A percentile compares a stretch with the other conserved stretches of the same genome.
phyloP scores from a whole-genome alignment of 2,113 vertebrate species.

The Salvelinus alpinus region DNA sequence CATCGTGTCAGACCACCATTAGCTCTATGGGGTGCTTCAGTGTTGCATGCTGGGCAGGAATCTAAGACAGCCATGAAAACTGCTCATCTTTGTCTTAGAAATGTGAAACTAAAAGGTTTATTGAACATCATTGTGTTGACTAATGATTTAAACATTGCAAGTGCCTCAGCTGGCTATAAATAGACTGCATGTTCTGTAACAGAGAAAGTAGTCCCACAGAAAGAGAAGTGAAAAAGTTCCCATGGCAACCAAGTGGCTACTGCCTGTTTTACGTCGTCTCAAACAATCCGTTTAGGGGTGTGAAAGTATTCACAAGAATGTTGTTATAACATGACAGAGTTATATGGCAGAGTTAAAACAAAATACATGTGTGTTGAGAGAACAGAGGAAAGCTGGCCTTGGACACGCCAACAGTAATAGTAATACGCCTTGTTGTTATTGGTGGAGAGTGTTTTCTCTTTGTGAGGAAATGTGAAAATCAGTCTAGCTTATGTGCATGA shows the following conservation, averaged over 20 bases:
- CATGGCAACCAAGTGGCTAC: background rate
- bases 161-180: too few relatives aligned
- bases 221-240: background rate
- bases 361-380: too few relatives aligned
- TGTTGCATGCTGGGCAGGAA: background rate
- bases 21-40: background rate
- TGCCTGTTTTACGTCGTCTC: background rate
- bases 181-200: background rate
- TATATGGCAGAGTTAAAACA: background rate
- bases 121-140: background rate
- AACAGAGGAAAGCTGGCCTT: background rate
- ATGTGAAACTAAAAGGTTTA: background rate
- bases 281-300: background rate
- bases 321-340: background rate
- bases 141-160: background rate
- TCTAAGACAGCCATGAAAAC: background rate
- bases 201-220: background rate
- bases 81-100: background rate
- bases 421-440: background rate
- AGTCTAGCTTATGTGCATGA: background rate
- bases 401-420: background rate
- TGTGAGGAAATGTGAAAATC: background rate
- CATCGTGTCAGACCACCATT: conserved; percentile 11
- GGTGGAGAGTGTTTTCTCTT: background rate
- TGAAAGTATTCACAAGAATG: background rate